Conservation (phyloP, 2,888 invertebrate genomes). For the Sminthurinus aureus region DNA sequence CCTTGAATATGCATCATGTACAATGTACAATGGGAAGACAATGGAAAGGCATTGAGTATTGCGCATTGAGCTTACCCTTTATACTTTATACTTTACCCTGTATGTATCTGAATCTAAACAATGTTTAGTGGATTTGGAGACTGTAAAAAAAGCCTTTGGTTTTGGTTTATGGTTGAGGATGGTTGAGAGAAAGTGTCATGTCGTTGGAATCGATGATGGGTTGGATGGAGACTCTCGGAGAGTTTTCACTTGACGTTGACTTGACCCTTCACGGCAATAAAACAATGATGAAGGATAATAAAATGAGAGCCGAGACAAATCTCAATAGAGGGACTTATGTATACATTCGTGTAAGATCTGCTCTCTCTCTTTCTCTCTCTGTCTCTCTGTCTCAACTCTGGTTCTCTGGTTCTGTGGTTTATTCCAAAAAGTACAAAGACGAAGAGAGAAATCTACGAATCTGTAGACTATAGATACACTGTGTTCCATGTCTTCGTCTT, state of each 20-base stretch:
- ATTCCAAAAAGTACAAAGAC: not conserved
- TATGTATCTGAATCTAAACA: not conserved
- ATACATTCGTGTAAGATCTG: not conserved
- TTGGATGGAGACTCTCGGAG: conserved; percentile 39
- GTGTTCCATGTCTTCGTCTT: not conserved
- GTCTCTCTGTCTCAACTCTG: too few species aligned
- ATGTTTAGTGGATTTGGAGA: conserved; percentile 14
- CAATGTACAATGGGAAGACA: conserved; percentile 1
- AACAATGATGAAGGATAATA: conserved; percentile 60
- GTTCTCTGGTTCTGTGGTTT: too few species aligned
- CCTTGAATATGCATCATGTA: not conserved
- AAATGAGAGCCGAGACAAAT: conserved; percentile 60
- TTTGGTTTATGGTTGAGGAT: conserved; percentile 43
- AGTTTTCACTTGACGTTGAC: conserved; percentile 26
- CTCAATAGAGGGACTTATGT: conserved; percentile 53
- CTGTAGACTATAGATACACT: not conserved
- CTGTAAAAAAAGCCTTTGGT: conserved; percentile 40
- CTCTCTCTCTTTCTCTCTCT: not conserved
- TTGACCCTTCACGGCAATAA: conserved; percentile 54
- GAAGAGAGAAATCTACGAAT: too few species aligned
- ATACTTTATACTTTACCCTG: not conserved
- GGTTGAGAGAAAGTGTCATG: conserved; percentile 43
- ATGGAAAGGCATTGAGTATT: too few species aligned
- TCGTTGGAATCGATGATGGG: conserved; percentile 43
- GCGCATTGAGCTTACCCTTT: too few species aligned